phyloP scores from a whole-genome alignment of 2,888 invertebrate species.

The Clepsis dumicolana region DNA sequence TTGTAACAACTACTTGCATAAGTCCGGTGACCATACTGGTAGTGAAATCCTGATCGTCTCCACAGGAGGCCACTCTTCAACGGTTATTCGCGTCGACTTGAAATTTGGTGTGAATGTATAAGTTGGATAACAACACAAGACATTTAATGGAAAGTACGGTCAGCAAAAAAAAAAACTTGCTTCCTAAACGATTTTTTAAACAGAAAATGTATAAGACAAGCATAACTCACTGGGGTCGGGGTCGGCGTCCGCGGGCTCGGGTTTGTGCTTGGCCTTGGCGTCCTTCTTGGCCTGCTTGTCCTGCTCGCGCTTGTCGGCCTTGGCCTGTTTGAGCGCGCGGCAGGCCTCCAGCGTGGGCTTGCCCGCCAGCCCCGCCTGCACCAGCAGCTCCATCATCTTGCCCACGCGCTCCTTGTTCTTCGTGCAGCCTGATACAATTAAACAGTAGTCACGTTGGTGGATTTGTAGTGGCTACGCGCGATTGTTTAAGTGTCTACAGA shows the following conservation, averaged over 20 bases:
- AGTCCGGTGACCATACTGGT: too few species aligned
- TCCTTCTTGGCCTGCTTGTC: slow-evolving; percentile 78
- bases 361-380: slow-evolving; percentile 79
- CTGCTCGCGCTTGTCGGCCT: slow-evolving; percentile 74
- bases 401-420: slow-evolving; percentile 83
- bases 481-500: too few species aligned
- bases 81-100: too few species aligned
- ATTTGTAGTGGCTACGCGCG: too few species aligned
- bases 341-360: slow-evolving; percentile 81
- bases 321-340: slow-evolving; percentile 73
- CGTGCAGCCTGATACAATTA: slow-evolving; percentile 72
- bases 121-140: too few species aligned
- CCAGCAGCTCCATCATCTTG: slow-evolving; percentile 76
- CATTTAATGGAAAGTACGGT: too few species aligned
- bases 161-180: too few species aligned
- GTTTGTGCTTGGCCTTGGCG: slow-evolving; percentile 73
- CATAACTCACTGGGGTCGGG: slow-evolving; percentile 21
- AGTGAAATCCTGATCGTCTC: too few species aligned
- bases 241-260: slow-evolving; percentile 56
- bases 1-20: too few species aligned
- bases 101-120: too few species aligned
- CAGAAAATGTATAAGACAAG: not conserved
- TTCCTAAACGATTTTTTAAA: too few species aligned
- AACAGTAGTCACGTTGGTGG: not conserved
- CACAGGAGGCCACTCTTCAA: too few species aligned